Evolutionary conservation across 35 echinoderm and acorn worm species (phyloP).

Genomic region (Hemicentrotus pulcherrimus): DNA sequence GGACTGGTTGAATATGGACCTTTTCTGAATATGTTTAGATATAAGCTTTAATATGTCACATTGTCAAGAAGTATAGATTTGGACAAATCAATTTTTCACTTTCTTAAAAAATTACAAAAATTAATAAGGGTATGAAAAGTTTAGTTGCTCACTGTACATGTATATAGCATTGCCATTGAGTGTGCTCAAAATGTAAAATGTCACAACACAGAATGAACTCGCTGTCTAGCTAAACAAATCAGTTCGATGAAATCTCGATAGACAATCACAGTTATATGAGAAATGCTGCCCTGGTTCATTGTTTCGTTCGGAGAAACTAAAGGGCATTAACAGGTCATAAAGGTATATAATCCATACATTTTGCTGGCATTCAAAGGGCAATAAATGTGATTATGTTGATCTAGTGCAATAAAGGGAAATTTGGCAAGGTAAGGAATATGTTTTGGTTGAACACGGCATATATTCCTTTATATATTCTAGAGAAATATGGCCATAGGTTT

Average conservation of each 20-base stretch:
- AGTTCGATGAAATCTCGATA: not conserved
- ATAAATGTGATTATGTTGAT: not conserved
- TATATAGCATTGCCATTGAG: too few species aligned
- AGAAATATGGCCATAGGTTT: too few species aligned
- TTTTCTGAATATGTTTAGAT: too few species aligned
- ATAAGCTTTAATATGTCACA: too few species aligned
- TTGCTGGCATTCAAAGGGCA: not conserved
- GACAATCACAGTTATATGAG: not conserved
- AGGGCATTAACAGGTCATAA: slow-evolving; percentile 9
- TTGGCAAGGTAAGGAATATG: not conserved
- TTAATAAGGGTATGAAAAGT: too few species aligned
- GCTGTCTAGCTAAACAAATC: not conserved
- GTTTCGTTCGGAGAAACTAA: not conserved
- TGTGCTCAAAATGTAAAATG: not conserved
- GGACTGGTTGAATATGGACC: too few species aligned
- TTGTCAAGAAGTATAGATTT: too few species aligned
- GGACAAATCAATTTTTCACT: too few species aligned
- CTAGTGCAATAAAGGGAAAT: not conserved
- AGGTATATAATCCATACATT: not conserved
- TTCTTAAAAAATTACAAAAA: too few species aligned
- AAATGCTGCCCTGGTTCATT: not conserved
- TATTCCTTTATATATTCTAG: too few species aligned
- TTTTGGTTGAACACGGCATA: not conserved
- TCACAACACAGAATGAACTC: not conserved
- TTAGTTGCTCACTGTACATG: too few species aligned